Evolutionary conservation across 2,888 invertebrate genomes (phyloP), one percentile per base, ranked within the genome.

Genomic region (Sesia bembeciformis): DNA sequence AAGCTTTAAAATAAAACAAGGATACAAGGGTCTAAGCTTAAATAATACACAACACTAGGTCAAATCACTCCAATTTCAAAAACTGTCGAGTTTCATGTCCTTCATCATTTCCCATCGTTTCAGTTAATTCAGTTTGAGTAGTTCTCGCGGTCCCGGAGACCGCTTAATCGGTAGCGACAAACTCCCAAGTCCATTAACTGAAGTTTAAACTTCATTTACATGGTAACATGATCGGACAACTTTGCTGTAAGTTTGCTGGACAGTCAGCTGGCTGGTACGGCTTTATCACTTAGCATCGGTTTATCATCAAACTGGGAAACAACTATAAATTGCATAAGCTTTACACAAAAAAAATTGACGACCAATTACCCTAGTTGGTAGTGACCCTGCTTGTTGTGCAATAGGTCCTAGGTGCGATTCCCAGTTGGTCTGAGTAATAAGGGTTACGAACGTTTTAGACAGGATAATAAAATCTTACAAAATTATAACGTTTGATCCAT

Each of bases 161-260:
- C 69, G 68, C 67, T 70, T 73, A 72, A 74, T 73, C 72, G 67
- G 61, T 60, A 58, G 60, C 62, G 65, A 62, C 64, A 66, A 71
- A 68, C 67, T 66, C 64, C 57, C 66, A 68, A 75, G 67, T 74
- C 68, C 69, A 74, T 76, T 74, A 69, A 70, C 62, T 61, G 57
- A 65, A 67, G 68, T 72, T 68, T 67, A 63, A 66, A 70, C 67
- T 74, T 72, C 60, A 66, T 62, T 68, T 72, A 72, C 72, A 64
- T 67, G 64, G 63, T 63, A 68, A 65, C 67, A 64, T 67, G 66
- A 63, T 67, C 60, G 65, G 63, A 60, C 62, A 58, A 64, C 60
- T 65, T 59, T 54, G 62, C 57, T 59, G 56, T 58, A 46, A 46
- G 46, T 46, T 46, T 8, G 8, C 46, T 46, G 46, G 46, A 8